These are phyloP conservation scores for Lophochroa leadbeateri DNA, from an alignment of 2,113 vertebrate genomes.

Conservation along the genomic window DNA sequence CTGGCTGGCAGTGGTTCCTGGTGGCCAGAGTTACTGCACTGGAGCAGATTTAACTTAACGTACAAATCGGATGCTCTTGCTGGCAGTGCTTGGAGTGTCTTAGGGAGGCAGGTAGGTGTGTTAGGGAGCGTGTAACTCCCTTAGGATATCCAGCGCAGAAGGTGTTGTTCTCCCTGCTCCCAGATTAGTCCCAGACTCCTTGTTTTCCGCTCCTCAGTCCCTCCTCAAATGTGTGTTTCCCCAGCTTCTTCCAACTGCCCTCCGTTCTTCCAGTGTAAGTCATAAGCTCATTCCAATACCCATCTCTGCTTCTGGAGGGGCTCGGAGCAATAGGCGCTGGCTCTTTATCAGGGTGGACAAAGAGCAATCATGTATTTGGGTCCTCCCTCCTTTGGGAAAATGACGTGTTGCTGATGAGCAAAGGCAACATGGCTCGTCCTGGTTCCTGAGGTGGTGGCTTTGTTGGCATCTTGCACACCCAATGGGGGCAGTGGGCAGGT, in stretches of 20 bases:
- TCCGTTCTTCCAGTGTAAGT: not conserved
- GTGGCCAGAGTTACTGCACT: not conserved
- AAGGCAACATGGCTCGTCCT: not conserved
- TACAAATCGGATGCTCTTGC: not conserved
- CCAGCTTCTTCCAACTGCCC: not conserved
- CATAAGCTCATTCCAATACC: not conserved
- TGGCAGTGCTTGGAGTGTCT: not conserved
- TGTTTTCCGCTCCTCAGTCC: not conserved
- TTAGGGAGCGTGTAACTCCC: not conserved
- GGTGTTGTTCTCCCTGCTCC: not conserved
- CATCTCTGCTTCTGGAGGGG: not conserved
- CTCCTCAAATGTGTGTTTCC: not conserved
- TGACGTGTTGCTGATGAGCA: not conserved
- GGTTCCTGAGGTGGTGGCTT: not conserved
- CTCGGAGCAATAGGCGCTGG: not conserved
- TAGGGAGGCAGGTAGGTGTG: not conserved
- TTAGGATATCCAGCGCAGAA: too few species aligned
- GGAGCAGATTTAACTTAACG: not conserved
- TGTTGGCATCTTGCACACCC: not conserved
- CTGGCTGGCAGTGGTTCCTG: accelerated
- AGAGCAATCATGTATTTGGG: not conserved
- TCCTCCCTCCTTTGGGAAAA: not conserved
- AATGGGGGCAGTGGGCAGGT: not conserved
- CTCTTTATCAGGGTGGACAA: not conserved
- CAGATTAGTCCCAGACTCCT: not conserved